Conservation (phyloP, 2,113 vertebrate species). For the Erythrolamprus reginae region DNA sequence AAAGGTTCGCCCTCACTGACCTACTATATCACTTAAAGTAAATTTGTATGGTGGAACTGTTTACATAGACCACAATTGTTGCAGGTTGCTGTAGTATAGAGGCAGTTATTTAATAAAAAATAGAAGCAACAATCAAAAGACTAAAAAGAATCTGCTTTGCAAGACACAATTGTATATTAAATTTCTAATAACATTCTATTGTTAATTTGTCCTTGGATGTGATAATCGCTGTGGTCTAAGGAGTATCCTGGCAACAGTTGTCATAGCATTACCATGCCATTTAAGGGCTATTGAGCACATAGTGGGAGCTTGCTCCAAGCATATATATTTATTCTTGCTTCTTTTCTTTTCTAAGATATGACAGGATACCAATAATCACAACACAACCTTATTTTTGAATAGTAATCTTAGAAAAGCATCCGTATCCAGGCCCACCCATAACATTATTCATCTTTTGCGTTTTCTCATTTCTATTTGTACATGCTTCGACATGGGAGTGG, state of each 20-base stretch:
- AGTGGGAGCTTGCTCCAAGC: background rate
- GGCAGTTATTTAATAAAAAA: background rate
- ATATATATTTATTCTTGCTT: background rate
- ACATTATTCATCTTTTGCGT: background rate
- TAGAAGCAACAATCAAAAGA: background rate
- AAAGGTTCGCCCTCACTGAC: too few relatives aligned
- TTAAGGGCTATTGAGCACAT: background rate
- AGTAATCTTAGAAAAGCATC: background rate
- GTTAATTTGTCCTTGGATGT: background rate
- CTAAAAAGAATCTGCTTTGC: background rate
- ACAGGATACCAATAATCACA: background rate
- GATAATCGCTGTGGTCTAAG: background rate
- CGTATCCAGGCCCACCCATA: background rate
- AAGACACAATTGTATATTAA: background rate
- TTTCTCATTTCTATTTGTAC: background rate
- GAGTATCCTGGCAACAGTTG: slow-evolving; percentile 22
- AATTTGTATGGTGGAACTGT: background rate
- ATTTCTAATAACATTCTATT: background rate
- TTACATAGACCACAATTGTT: background rate
- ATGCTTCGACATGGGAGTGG: background rate
- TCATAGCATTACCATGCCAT: slow-evolving; percentile 9
- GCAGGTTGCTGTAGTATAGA: background rate
- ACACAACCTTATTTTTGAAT: background rate
- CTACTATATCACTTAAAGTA: background rate
- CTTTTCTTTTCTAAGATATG: background rate